Percentiles rank a stretch among this genome's conserved stretches.
These are phyloP conservation scores for Lissonota sp. DNA, from an alignment of 2,888 invertebrate species.

Conservation along the genomic window DNA sequence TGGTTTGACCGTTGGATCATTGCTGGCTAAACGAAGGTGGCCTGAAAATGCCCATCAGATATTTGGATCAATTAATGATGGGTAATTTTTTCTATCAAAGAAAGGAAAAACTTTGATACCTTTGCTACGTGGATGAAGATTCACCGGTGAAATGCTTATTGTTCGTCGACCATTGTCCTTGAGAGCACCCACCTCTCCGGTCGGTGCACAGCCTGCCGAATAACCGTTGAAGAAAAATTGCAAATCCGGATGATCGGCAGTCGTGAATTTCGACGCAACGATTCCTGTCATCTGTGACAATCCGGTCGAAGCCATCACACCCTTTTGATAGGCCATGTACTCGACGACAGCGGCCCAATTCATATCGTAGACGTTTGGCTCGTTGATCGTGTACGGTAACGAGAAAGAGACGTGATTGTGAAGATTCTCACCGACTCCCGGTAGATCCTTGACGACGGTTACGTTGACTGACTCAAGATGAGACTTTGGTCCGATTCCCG, in stretches of 20 bases:
- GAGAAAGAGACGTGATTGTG: constrained; percentile 89
- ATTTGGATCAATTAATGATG: not conserved
- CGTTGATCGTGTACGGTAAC: constrained; percentile 85
- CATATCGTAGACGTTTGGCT: constrained; percentile 85
- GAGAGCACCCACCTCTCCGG: constrained; percentile 83
- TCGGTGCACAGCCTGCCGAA: constrained; percentile 86
- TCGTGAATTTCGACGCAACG: constrained; percentile 87
- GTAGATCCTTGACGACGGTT: constrained; percentile 86
- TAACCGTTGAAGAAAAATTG: constrained; percentile 89
- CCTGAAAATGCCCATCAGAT: constrained; percentile 68
- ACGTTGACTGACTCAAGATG: constrained; percentile 87
- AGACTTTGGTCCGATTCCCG: constrained; percentile 88
- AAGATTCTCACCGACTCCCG: constrained; percentile 89
- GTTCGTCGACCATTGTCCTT: constrained; percentile 79
- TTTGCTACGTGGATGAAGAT: constrained; percentile 88
- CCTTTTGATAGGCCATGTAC: constrained; percentile 86
- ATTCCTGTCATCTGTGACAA: constrained; percentile 88
- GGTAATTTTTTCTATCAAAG: not conserved
- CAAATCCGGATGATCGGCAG: constrained; percentile 87
- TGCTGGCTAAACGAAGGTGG: constrained; percentile 85
- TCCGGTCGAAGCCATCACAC: constrained; percentile 88
- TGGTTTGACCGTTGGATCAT: constrained; percentile 89
- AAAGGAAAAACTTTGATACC: constrained; percentile 81
- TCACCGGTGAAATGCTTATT: constrained; percentile 86
- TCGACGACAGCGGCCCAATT: constrained; percentile 87